Base-by-base conservation (phyloP, 2,888 invertebrate species). In the Athalia rosae region DNA sequence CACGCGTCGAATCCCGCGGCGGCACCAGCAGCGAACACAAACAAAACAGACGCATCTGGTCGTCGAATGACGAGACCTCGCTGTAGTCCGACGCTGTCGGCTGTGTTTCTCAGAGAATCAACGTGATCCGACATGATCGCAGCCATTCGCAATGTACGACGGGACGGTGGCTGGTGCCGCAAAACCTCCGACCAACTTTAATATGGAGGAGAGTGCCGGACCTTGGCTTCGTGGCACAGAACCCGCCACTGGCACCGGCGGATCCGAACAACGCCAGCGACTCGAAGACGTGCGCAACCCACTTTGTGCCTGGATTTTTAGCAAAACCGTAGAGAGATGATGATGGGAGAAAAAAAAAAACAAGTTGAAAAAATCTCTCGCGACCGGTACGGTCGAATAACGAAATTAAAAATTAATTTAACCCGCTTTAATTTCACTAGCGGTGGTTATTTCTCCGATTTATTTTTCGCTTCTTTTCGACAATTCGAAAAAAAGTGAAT, bases 141-240 rank as follows among this genome's bases (percentile, higher is more conserved):
- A 53, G 53, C 53, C 53, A n/a, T 11, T 53, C 8, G 53, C 3
- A 8, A 53, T n/a, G n/a, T n/a, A n/a, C 53, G 53, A 8, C 8
- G n/a, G 9, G n/a, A n/a, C n/a, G 28, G 28, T 2, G 28, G 28
- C 28, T 28, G 28, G 28, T 28, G 28, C 28, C 28, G 28, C 28
- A 47, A 48, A 56, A 47, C 48, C 48, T 6, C 5, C 47, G 9
- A 15, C 53, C 58, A 48, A 62, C 74, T 74, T 74, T 61, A 48
- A n/a, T 74, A 61, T 61, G 61, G 74, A 74, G 61, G 74, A 74
- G 74, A 74, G 61, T 48, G 74, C 74, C 74, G 74, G 74, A 74
- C 74, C 74, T 74, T 74, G 74, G 74, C 74, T 74, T 62, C 74
- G 74, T 74, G 74, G 74, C 74, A 74, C 74, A 74, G 74, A 74